phyloP scores from a whole-genome alignment of 35 echinoderm and acorn worm genomes.

The Apostichopus californicus region DNA sequence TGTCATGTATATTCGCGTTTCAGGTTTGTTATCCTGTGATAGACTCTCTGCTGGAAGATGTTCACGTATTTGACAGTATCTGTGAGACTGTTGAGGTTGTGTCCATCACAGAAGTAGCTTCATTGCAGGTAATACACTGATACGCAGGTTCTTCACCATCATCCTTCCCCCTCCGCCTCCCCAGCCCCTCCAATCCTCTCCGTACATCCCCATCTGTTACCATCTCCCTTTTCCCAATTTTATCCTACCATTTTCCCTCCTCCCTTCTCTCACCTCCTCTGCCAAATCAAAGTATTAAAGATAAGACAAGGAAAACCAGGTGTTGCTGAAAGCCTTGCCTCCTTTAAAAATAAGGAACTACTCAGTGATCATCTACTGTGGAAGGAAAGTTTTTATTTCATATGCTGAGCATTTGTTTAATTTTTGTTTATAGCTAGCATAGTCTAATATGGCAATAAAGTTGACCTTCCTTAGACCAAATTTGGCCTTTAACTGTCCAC shows the following conservation, averaged over 20 bases:
- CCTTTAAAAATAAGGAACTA: no score
- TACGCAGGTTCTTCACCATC: background rate
- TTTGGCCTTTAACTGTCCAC: no score
- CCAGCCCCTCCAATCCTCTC: background rate
- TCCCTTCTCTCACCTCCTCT: no score
- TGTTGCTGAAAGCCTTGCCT: no score
- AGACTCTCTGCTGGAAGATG: constrained; percentile 63
- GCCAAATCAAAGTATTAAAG: no score
- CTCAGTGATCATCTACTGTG: no score
- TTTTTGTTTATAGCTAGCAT: no score
- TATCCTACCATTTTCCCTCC: background rate
- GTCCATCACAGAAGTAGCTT: constrained; percentile 62
- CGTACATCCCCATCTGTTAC: background rate
- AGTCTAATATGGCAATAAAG: no score
- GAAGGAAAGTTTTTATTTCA: no score
- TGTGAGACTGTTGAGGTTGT: constrained; percentile 79
- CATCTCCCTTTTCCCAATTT: background rate
- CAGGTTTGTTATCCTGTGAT: constrained; percentile 81
- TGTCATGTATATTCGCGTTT: background rate
- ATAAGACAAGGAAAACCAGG: no score
- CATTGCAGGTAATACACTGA: constrained; percentile 61
- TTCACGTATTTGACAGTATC: constrained; percentile 66
- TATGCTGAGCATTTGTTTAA: no score
- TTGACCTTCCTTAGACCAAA: no score
- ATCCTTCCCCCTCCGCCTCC: background rate